Percentiles rank a stretch among this genome's conserved stretches.
These are phyloP conservation scores for Belgica antarctica DNA, from an alignment of 2,888 invertebrate species.

Conservation along the genomic window DNA sequence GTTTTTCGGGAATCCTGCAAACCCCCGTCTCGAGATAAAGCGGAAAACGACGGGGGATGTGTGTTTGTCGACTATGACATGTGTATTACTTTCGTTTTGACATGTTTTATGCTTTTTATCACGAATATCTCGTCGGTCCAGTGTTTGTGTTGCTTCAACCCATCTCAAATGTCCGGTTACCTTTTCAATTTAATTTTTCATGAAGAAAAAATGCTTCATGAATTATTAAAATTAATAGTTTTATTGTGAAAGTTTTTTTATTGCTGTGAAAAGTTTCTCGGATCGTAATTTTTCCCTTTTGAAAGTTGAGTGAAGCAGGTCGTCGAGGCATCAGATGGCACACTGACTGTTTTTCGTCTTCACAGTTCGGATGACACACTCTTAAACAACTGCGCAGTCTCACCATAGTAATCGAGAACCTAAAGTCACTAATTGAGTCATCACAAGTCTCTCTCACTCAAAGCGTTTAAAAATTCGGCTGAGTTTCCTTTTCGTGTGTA, in stretches of 20 bases:
- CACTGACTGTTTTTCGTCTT: not conserved
- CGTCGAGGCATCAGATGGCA: too few relatives aligned
- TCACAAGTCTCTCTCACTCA: not conserved
- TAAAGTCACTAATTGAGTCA: not conserved
- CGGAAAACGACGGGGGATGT: not conserved
- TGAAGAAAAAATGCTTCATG: not conserved
- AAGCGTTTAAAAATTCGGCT: not conserved
- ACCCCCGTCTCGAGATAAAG: too few relatives aligned
- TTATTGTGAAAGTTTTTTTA: conserved; percentile 23
- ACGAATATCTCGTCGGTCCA: conserved; percentile 22
- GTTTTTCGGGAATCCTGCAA: too few relatives aligned
- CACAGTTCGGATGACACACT: not conserved
- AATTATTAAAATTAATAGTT: conserved; percentile 24
- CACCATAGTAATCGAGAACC: not conserved
- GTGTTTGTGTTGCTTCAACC: not conserved
- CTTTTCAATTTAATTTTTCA: not conserved
- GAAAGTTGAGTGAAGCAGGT: too few relatives aligned
- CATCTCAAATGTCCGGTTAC: conserved; percentile 6
- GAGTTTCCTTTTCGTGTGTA: conserved; percentile 13
- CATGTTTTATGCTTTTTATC: conserved; percentile 35
- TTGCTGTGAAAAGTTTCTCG: not conserved
- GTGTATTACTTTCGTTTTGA: conserved; percentile 31
- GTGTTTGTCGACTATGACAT: conserved; percentile 18
- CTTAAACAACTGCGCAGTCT: not conserved
- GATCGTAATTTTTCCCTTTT: too few relatives aligned